phyloP scores from a whole-genome alignment of 1,140 invertebrate genomes.

The Ceratitis capitata region DNA sequence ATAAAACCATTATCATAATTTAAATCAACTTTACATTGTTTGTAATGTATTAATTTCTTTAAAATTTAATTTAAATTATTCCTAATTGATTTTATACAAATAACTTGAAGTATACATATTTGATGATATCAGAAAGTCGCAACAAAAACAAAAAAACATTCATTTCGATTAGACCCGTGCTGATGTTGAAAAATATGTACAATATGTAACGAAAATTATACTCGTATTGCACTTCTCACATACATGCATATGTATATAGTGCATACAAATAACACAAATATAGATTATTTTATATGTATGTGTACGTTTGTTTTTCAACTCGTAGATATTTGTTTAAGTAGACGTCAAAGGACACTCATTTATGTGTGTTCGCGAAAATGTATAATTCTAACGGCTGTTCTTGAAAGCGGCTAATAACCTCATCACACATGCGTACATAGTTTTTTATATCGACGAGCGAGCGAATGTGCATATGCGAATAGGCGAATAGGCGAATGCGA shows the following conservation, averaged over 20 bases:
- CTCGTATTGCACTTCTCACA: too few relatives aligned
- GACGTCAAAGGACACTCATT: slow-evolving; percentile 6
- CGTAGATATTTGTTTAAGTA: not conserved
- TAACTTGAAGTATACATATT: too few relatives aligned
- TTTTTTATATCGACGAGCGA: not conserved
- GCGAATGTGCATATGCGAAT: slow-evolving; percentile 24
- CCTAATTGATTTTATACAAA: too few relatives aligned
- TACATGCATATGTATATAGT: not conserved
- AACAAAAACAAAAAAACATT: too few relatives aligned
- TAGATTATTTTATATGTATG: not conserved
- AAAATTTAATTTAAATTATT: too few relatives aligned
- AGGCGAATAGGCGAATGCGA: slow-evolving; percentile 32
- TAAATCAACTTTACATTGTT: too few relatives aligned
- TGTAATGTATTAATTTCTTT: too few relatives aligned
- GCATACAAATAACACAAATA: not conserved
- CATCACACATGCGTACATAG: not conserved
- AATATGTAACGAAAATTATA: too few relatives aligned
- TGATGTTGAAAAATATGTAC: too few relatives aligned
- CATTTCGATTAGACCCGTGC: too few relatives aligned
- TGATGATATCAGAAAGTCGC: too few relatives aligned
- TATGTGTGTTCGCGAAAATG: not conserved
- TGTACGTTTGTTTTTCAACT: not conserved
- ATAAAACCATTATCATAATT: too few relatives aligned
- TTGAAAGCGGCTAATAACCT: slow-evolving; percentile 35
- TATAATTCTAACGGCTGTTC: slow-evolving; percentile 12